Conservation (phyloP, 2,113 vertebrate species). For the Bufo bufo region DNA sequence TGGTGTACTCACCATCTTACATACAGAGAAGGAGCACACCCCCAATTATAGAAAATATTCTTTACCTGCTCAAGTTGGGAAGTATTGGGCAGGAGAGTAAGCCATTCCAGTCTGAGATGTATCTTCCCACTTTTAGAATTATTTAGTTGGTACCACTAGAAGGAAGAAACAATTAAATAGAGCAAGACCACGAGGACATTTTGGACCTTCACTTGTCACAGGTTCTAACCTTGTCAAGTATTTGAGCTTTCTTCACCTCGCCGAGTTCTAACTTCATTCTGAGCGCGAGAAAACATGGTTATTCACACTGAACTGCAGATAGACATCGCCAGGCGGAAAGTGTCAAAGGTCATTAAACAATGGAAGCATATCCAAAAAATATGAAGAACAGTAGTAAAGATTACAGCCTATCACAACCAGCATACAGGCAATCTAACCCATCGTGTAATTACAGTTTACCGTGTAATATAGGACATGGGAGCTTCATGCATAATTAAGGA, state of each 20-base stretch:
- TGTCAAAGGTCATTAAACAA: too few relatives aligned
- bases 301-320: neutral
- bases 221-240: slow-evolving; percentile 84
- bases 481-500: too few relatives aligned
- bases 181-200: neutral
- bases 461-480: too few relatives aligned
- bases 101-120: slow-evolving; percentile 88
- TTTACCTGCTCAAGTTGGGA: slow-evolving; percentile 83
- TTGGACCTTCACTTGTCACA: neutral
- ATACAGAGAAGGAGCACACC: neutral
- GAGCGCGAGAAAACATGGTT: slow-evolving; percentile 26
- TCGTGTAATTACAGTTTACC: too few relatives aligned
- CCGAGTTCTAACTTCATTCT: slow-evolving; percentile 89
- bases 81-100: slow-evolving; percentile 80
- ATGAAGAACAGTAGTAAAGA: too few relatives aligned
- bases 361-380: too few relatives aligned
- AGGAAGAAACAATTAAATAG: slow-evolving; percentile 15
- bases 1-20: neutral
- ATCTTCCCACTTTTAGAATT: slow-evolving; percentile 80
- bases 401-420: too few relatives aligned
- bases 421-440: too few relatives aligned
- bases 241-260: slow-evolving; percentile 80
- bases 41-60: neutral
- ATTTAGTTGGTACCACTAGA: slow-evolving; percentile 86
- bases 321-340: neutral